These are phyloP conservation scores for Lasioglossum oenotherae DNA, from an alignment of 2,888 invertebrate species.

Conservation along the genomic window DNA sequence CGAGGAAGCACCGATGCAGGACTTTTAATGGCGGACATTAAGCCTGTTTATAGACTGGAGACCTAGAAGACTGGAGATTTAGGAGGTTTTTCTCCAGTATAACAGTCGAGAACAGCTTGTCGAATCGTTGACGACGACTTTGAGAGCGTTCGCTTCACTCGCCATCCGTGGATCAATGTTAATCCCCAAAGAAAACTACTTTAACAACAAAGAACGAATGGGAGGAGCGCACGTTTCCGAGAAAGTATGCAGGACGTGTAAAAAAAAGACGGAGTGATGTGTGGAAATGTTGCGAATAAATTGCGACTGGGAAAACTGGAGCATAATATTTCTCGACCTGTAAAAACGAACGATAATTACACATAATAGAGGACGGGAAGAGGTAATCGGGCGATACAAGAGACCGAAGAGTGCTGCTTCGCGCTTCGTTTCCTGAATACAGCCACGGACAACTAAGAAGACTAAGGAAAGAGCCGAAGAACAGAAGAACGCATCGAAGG, in stretches of 20 bases:
- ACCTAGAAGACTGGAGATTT: no score
- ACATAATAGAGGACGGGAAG: neutral
- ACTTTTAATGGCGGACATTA: neutral
- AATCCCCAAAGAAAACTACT: neutral
- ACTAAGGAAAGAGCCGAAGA: neutral
- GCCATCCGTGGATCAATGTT: neutral
- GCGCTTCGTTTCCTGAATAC: neutral
- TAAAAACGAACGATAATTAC: conserved; percentile 10
- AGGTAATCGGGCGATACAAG: neutral
- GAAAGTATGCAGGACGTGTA: neutral
- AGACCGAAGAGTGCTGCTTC: neutral
- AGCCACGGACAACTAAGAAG: neutral
- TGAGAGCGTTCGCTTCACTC: neutral
- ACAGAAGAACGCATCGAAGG: neutral
- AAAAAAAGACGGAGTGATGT: neutral
- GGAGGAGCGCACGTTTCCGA: neutral
- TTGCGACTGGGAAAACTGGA: conserved; percentile 18
- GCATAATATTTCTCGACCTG: neutral
- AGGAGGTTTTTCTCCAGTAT: neutral
- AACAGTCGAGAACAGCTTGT: neutral
- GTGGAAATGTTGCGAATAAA: neutral
- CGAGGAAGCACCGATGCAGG: no score
- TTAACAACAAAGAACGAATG: neutral
- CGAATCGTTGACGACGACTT: neutral
- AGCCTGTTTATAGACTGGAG: neutral